phyloP scores from a whole-genome alignment of 2,797 vertebrate species.

The Ataeniobius toweri region DNA sequence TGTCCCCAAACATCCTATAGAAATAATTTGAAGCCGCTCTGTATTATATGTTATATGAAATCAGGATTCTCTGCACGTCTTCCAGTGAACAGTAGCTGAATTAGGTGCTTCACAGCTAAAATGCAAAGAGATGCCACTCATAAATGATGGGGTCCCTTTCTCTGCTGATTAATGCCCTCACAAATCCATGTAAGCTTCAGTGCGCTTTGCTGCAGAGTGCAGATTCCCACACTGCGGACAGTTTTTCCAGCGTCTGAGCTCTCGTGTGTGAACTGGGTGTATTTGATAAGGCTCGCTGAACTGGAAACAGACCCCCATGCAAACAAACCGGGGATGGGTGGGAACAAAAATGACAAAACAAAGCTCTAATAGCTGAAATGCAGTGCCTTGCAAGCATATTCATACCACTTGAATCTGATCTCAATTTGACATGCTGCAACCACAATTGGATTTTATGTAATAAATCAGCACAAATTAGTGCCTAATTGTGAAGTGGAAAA shows the following conservation, averaged over 20 bases:
- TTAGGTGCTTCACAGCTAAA: background rate
- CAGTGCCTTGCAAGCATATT: background rate
- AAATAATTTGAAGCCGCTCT: background rate
- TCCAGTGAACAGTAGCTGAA: background rate
- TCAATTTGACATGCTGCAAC: background rate
- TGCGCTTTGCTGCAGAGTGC: constrained; percentile 23
- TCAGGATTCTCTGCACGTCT: background rate
- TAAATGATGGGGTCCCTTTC: constrained; percentile 27
- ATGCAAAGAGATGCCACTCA: constrained; percentile 11
- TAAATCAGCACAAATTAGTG: background rate
- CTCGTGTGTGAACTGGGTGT: background rate
- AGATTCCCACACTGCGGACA: background rate
- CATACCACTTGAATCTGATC: background rate
- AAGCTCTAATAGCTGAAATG: background rate
- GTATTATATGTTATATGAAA: no score
- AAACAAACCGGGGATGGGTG: constrained; percentile 51
- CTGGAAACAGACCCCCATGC: constrained; percentile 35
- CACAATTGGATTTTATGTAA: background rate
- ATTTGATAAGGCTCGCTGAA: constrained; percentile 38
- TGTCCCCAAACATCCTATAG: background rate
- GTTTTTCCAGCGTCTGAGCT: constrained; percentile 1
- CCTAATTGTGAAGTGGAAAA: background rate
- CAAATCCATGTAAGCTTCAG: constrained; percentile 40
- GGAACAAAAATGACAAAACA: constrained; percentile 24
- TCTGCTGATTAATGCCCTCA: constrained; percentile 37